These are phyloP conservation scores for Heliconius charithonia DNA, from an alignment of 2,888 invertebrate species.

Conservation along the genomic window DNA sequence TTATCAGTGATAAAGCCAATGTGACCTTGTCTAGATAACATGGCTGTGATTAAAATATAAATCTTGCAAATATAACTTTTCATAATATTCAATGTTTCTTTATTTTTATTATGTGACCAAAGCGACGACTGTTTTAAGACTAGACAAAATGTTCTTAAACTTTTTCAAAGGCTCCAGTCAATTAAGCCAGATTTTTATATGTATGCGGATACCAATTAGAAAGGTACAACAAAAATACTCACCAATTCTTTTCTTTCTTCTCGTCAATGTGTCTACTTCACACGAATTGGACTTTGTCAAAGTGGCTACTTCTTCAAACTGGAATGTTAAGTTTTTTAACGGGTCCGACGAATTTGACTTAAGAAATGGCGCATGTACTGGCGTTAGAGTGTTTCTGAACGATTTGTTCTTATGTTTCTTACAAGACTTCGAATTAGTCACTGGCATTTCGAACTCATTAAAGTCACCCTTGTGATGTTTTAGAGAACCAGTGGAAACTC, in stretches of 20 bases:
- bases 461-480: constrained; percentile 86
- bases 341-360: constrained; percentile 87
- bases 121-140: not conserved
- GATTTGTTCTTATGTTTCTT: constrained; percentile 78
- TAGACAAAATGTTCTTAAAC: no score
- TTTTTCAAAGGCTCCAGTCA: not conserved
- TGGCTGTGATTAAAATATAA: not conserved
- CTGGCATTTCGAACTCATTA: constrained; percentile 84
- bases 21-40: not conserved
- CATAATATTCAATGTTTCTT: not conserved
- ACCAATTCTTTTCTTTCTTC: constrained; percentile 76
- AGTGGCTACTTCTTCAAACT: constrained; percentile 85
- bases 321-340: constrained; percentile 85
- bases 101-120: not conserved
- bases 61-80: not conserved
- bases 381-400: constrained; percentile 73
- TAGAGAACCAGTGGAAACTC: constrained; percentile 86
- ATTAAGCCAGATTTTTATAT: not conserved
- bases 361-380: constrained; percentile 82
- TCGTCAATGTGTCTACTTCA: constrained; percentile 85
- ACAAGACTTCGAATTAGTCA: constrained; percentile 77
- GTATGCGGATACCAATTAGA: not conserved
- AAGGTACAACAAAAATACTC: constrained; percentile 47
- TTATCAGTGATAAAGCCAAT: constrained; percentile 4
- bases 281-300: constrained; percentile 85